Base-by-base conservation (phyloP, 53 echinoderm and acorn worm species). In the Arbacia lixula region DNA sequence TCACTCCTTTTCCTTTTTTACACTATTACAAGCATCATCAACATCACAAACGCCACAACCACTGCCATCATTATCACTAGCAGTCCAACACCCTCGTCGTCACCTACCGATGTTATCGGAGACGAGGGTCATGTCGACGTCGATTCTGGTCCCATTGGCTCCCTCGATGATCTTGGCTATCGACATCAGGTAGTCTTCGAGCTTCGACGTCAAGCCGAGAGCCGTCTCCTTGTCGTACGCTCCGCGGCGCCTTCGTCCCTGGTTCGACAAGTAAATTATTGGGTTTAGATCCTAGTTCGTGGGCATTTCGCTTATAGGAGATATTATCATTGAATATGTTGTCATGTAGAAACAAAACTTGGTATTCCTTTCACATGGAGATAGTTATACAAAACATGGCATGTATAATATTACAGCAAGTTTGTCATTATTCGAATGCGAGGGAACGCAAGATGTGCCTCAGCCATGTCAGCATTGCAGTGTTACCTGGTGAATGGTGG, bases 401-500 rank as follows among this genome's bases (percentile, higher is more conserved):
- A n/a, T n/a, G n/a, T n/a, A n/a, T n/a, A n/a, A n/a, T n/a, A n/a
- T n/a, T n/a, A n/a, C n/a, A n/a, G n/a, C n/a, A n/a, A n/a, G n/a
- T n/a, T n/a, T n/a, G n/a, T n/a, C n/a, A n/a, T n/a, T n/a, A n/a
- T n/a, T n/a, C n/a, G n/a, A n/a, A n/a, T n/a, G n/a, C n/a, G n/a
- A n/a, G n/a, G n/a, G n/a, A n/a, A n/a, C n/a, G n/a, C n/a, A n/a
- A n/a, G n/a, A n/a, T n/a, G n/a, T n/a, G n/a, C n/a, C n/a, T n/a
- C n/a, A n/a, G n/a, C n/a, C n/a, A n/a, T n/a, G n/a, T n/a, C n/a
- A n/a, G n/a, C n/a, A n/a, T n/a, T n/a, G n/a, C n/a, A n/a, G n/a
- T n/a, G n/a, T n/a, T 51, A 93, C 93, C 90, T 93, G 93, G 62
- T 93, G 93, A 16, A 93, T 90, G 9, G 90, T 90, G 16, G 90